Conservation (phyloP, 2,113 vertebrate genomes). For the Eulacestoma nigropectus region DNA sequence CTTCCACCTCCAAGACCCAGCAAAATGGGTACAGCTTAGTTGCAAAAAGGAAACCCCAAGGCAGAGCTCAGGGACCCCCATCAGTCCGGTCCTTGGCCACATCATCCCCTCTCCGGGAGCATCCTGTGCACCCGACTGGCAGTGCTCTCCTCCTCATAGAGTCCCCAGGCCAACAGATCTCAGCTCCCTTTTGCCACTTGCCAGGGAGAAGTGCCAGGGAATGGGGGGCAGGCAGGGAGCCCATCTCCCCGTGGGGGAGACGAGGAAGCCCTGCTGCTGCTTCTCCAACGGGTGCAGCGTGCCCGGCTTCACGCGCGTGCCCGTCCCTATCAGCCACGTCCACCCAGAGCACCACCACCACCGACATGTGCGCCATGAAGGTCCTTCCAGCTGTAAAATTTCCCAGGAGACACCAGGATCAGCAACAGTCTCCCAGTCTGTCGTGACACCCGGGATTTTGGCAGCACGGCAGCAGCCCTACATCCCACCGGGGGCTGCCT, state of each 20-base stretch:
- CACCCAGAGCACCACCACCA: not conserved
- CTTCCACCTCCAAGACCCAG: not conserved
- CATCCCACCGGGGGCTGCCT: not conserved
- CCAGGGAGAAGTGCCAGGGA: not conserved
- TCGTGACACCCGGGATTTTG: not conserved
- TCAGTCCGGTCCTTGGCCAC: not conserved
- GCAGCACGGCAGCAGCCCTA: not conserved
- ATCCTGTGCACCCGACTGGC: fast-evolving
- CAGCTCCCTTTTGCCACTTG: not conserved
- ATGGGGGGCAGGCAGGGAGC: not conserved
- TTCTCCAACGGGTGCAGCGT: fast-evolving
- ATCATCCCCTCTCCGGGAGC: fast-evolving
- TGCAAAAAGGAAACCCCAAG: not conserved
- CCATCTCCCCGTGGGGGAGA: fast-evolving
- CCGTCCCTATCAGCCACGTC: not conserved
- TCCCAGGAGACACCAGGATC: not conserved
- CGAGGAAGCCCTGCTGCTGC: not conserved
- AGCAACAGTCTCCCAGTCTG: not conserved
- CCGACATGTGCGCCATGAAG: fast-evolving
- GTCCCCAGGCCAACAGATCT: fast-evolving
- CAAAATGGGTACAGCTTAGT: not conserved
- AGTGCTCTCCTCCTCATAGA: not conserved
- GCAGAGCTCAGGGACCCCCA: not conserved
- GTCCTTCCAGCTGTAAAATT: not conserved
- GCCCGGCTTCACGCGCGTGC: fast-evolving